Percentiles rank a stretch among this genome's conserved stretches.
Evolutionary conservation across 2,113 vertebrate genomes (phyloP).

Genomic region (Limnothrissa miodon): DNA sequence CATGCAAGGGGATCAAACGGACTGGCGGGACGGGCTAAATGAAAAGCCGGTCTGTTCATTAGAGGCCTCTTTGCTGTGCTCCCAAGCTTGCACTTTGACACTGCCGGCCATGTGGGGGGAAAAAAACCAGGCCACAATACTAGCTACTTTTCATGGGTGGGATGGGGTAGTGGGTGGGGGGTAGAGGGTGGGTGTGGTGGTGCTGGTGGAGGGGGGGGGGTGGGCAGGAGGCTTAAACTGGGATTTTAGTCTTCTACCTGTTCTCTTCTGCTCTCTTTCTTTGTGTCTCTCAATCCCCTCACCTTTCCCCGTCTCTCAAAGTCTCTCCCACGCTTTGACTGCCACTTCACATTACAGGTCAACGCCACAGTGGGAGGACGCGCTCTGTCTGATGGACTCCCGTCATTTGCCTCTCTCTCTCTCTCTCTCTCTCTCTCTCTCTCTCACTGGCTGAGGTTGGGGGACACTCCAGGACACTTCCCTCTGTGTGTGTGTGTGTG

Average conservation of each 20-base stretch:
- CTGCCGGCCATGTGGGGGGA: background rate
- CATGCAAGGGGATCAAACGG: background rate
- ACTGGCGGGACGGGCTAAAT: background rate
- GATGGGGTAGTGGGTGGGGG: background rate
- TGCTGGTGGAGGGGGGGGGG: background rate
- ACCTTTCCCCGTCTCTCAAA: slow-evolving; percentile 22
- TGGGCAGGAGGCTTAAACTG: background rate
- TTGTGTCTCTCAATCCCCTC: background rate
- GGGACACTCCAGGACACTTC: background rate
- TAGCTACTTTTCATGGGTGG: background rate
- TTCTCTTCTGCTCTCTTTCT: background rate
- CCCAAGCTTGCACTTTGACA: background rate
- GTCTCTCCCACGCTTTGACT: slow-evolving; percentile 43
- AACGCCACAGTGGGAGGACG: slow-evolving; percentile 47
- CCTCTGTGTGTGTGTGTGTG: background rate
- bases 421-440: no score
- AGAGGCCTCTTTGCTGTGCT: slow-evolving; percentile 8
- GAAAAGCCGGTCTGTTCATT: slow-evolving; percentile 2
- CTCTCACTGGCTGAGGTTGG: slow-evolving; percentile 31
- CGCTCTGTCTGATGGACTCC: slow-evolving; percentile 52
- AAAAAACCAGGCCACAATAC: background rate
- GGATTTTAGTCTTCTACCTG: background rate
- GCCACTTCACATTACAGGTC: slow-evolving; percentile 55
- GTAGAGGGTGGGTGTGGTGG: background rate
- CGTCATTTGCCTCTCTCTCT: slow-evolving; percentile 41